These are phyloP conservation scores for Turritopsis rubra DNA, from an alignment of 30 jellyfish, hydroid and myxozoan genomes.

Conservation along the genomic window DNA sequence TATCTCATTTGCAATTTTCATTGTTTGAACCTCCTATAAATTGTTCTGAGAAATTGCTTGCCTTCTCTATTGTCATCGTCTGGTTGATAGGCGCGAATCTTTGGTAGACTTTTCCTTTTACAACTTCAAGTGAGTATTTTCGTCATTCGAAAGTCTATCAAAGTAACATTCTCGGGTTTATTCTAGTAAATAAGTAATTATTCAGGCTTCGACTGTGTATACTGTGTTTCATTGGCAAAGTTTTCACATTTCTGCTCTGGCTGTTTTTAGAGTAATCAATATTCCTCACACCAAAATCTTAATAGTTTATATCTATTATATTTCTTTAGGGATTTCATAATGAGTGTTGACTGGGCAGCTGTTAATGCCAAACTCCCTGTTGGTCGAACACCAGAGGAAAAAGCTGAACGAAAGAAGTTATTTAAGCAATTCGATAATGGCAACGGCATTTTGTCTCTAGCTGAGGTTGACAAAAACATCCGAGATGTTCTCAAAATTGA, in stretches of 20 bases:
- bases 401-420: slow-evolving; percentile 32
- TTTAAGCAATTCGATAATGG: slow-evolving; percentile 40
- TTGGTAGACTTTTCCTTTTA: background rate
- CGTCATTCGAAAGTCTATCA: too few relatives aligned
- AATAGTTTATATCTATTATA: too few relatives aligned
- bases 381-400: slow-evolving; percentile 34
- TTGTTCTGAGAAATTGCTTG: background rate
- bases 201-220: too few relatives aligned
- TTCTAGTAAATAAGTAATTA: too few relatives aligned
- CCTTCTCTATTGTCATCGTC: background rate
- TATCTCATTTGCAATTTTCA: background rate
- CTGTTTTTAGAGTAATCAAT: too few relatives aligned
- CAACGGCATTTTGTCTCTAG: slow-evolving; percentile 42
- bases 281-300: too few relatives aligned
- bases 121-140: too few relatives aligned
- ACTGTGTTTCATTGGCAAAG: too few relatives aligned
- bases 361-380: slow-evolving; percentile 35
- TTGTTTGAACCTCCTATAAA: background rate
- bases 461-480: slow-evolving; percentile 41
- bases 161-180: background rate
- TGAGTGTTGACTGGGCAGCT: slow-evolving; percentile 47
- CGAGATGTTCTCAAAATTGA: slow-evolving; percentile 39
- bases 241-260: background rate
- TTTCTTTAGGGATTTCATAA: background rate
- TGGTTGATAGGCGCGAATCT: background rate